Percentiles rank a stretch among this genome's conserved stretches.
These are phyloP conservation scores for Morinoia aosen DNA, from an alignment of 2,888 invertebrate species.

Conservation along the genomic window DNA sequence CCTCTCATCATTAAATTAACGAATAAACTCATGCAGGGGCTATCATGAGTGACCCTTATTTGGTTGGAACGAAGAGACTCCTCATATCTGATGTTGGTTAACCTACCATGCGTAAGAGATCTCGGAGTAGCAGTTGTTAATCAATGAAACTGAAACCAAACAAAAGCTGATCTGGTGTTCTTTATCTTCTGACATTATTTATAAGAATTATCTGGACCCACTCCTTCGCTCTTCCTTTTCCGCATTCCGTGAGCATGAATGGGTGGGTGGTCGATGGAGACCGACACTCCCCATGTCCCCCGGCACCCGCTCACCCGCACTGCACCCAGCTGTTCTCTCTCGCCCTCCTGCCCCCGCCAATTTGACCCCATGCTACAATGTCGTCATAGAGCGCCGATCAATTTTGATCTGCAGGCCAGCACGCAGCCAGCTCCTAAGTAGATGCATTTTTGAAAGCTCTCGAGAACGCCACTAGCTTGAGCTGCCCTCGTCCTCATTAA, in stretches of 20 bases:
- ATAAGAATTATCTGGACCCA: neutral
- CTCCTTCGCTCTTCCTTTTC: neutral
- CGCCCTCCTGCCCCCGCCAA: neutral
- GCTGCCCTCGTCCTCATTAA: neutral
- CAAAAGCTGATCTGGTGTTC: no score
- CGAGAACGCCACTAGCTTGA: neutral
- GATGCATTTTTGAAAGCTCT: neutral
- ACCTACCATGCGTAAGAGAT: no score
- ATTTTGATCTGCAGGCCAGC: neutral
- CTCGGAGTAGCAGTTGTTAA: no score
- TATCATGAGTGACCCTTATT: no score
- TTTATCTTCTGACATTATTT: no score
- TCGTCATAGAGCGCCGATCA: neutral
- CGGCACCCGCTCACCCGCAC: neutral
- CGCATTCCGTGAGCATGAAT: neutral
- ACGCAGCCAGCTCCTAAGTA: neutral
- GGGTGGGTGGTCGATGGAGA: neutral
- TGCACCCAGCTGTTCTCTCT: neutral
- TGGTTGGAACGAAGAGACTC: no score
- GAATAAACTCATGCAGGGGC: no score
- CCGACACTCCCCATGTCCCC: neutral
- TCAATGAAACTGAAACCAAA: no score
- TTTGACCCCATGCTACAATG: neutral
- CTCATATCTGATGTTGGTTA: no score
- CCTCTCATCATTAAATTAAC: no score